Conservation (phyloP, 2,888 invertebrate species). For the Sinelater perroti region DNA sequence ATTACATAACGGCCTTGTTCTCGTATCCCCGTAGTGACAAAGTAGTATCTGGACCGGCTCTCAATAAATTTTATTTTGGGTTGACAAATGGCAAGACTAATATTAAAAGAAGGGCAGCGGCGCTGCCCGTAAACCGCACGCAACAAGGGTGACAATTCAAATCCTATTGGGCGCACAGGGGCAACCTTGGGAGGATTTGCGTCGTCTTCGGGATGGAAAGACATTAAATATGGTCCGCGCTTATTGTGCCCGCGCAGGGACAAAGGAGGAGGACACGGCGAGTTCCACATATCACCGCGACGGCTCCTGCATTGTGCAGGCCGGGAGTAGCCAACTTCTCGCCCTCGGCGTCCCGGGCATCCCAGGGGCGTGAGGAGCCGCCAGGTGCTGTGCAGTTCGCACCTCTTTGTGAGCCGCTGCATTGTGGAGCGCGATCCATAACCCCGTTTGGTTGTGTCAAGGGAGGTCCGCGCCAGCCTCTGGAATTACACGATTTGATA, state of each 20-base stretch:
- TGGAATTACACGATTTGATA: slow-evolving; percentile 62
- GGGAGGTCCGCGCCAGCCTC: slow-evolving; percentile 59
- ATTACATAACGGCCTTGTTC: too few species aligned
- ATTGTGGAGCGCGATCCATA: slow-evolving; percentile 37
- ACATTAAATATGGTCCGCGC: slow-evolving; percentile 23
- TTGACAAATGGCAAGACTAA: slow-evolving; percentile 4
- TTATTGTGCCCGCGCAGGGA: slow-evolving; percentile 16
- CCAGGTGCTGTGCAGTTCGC: slow-evolving; percentile 43
- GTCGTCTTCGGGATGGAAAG: slow-evolving; percentile 21
- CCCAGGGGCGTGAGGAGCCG: slow-evolving; percentile 28
- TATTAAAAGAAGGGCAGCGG: neutral
- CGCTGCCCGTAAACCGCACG: slow-evolving; percentile 18
- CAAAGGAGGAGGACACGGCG: slow-evolving; percentile 31
- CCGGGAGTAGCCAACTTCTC: too few species aligned
- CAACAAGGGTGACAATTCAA: slow-evolving; percentile 16
- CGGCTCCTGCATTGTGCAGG: slow-evolving; percentile 13
- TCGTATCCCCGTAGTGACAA: too few species aligned
- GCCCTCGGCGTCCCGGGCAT: too few species aligned
- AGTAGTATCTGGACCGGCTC: too few species aligned
- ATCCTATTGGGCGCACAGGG: slow-evolving; percentile 14
- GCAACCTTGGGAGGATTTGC: slow-evolving; percentile 21
- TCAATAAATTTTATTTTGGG: too few species aligned
- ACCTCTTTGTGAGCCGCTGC: slow-evolving; percentile 40
- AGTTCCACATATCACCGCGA: slow-evolving; percentile 32
- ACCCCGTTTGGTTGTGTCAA: slow-evolving; percentile 45